Percentiles rank a stretch among this genome's conserved stretches.
Conservation (phyloP, 2,797 vertebrate species). For the Hafferia zeledoni region DNA sequence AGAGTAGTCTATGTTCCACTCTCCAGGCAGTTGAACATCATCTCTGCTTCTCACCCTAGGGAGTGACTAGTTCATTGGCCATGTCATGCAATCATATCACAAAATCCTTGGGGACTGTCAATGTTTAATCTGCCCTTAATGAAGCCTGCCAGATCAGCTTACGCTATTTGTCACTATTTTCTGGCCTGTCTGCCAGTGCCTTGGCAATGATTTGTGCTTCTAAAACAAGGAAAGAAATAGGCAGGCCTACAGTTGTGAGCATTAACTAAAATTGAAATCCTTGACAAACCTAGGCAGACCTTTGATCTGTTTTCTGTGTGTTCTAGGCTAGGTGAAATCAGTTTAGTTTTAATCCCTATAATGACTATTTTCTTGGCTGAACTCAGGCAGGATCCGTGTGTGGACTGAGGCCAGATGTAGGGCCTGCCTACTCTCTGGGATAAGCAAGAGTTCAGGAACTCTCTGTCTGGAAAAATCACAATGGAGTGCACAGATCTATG, state of each 20-base stretch:
- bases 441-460: not conserved
- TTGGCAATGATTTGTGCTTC: slow-evolving; percentile 20
- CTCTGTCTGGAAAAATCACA: not conserved
- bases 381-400: not conserved
- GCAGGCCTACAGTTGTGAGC: not conserved
- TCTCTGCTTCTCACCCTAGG: slow-evolving; percentile 19
- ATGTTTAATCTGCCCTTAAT: slow-evolving; percentile 55
- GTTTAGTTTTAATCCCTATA: slow-evolving; percentile 40
- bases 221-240: not conserved
- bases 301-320: slow-evolving; percentile 34
- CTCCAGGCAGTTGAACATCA: slow-evolving; percentile 3
- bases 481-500: not conserved
- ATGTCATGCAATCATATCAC: slow-evolving; percentile 49
- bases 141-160: slow-evolving; percentile 42
- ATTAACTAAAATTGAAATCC: not conserved
- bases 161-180: slow-evolving; percentile 53
- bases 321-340: slow-evolving; percentile 33
- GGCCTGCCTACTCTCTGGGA: not conserved
- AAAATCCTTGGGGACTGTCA: slow-evolving; percentile 54
- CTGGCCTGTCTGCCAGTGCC: not conserved
- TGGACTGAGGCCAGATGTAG: not conserved
- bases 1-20: not conserved
- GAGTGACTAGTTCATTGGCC: slow-evolving; percentile 36
- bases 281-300: not conserved
- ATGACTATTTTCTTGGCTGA: slow-evolving; percentile 30